Conservation (phyloP, 2,113 vertebrate species). For the Chloebia gouldiae region DNA sequence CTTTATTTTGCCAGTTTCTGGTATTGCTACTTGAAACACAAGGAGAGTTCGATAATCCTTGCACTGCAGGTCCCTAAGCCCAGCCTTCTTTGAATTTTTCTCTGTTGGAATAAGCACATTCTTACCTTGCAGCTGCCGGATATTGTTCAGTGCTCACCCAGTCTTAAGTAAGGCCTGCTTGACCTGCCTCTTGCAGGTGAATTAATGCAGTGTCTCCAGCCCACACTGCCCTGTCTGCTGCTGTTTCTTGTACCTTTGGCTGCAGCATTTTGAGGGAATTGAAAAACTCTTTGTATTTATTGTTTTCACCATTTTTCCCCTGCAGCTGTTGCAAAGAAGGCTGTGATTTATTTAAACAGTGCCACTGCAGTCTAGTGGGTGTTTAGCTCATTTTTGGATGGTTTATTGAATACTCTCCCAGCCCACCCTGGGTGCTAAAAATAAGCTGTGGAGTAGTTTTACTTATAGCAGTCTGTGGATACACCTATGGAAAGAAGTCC, state of each 20-base stretch:
- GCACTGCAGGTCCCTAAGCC: not conserved
- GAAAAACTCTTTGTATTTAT: not conserved
- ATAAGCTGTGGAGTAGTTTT: not conserved
- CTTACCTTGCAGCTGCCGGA: slow-evolving; percentile 47
- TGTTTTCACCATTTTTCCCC: not conserved
- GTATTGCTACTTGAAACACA: not conserved
- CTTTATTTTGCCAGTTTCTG: not conserved
- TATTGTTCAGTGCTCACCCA: not conserved
- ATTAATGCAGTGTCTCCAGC: not conserved
- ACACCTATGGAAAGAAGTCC: not conserved
- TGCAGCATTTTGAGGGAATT: not conserved
- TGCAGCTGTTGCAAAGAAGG: not conserved
- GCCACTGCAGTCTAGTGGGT: slow-evolving; percentile 29
- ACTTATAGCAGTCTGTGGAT: not conserved
- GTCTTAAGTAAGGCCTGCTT: not conserved
- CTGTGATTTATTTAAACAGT: not conserved
- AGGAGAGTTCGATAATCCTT: slow-evolving; percentile 3
- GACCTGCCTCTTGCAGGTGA: slow-evolving; percentile 2
- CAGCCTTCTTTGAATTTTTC: not conserved
- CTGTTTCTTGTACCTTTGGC: not conserved
- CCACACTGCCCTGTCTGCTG: not conserved
- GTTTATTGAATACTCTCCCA: slow-evolving; percentile 5
- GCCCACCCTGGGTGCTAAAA: slow-evolving; percentile 21
- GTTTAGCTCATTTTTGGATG: slow-evolving; percentile 31
- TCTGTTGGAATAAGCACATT: slow-evolving; percentile 11